Conservation (phyloP, 35 echinoderm and acorn worm species). For the Ophioderma brevispina region DNA sequence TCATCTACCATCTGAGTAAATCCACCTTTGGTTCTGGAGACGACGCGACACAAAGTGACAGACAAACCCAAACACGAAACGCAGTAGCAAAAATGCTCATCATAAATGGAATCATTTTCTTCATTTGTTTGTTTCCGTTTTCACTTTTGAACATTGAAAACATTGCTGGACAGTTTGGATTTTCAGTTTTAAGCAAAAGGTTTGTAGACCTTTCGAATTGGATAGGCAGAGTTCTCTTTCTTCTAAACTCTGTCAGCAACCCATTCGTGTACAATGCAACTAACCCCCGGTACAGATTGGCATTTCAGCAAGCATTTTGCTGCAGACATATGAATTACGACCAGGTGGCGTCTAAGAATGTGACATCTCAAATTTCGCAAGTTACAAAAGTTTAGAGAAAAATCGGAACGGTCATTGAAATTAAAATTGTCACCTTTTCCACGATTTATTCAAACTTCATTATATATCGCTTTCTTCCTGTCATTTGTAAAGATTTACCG, state of each 20-base stretch:
- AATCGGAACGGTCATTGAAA: too few species aligned
- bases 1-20: neutral
- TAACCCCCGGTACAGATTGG: neutral
- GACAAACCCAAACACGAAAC: neutral
- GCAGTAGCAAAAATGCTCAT: neutral
- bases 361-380: too few species aligned
- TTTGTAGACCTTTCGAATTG: neutral
- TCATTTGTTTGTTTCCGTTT: neutral
- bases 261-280: neutral
- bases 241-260: neutral
- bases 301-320: neutral
- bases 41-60: neutral
- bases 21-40: neutral
- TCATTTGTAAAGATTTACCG: too few species aligned
- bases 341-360: neutral
- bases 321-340: neutral
- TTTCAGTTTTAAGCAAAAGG: neutral
- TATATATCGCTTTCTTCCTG: too few species aligned
- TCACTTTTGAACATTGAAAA: neutral
- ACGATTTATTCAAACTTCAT: too few species aligned
- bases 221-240: neutral
- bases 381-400: too few species aligned
- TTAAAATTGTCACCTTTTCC: too few species aligned
- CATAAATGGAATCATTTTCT: neutral
- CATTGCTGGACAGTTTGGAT: neutral